Base-by-base conservation (phyloP, 2,797 vertebrate genomes). In the Naso thynnoides region DNA sequence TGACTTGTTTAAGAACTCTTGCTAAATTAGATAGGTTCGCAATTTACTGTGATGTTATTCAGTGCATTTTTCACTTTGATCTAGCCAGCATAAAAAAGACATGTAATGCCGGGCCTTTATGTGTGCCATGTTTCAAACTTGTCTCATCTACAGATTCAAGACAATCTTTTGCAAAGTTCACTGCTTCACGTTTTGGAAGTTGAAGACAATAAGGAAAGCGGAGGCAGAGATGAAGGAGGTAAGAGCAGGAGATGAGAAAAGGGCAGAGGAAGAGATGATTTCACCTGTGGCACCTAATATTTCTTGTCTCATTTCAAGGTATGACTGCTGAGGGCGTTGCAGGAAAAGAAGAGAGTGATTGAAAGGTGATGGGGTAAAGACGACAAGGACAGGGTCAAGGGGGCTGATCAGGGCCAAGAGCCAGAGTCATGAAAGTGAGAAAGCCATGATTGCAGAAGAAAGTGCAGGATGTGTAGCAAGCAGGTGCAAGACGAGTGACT, bases 401-500 rank as follows among this genome's bases (percentile, higher is more conserved):
- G 31, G 55, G 14, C 16, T 41, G 42, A 60, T 1, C 9, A 48
- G 18, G 29, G 45, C 16, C 53, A 41, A 45, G 48, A 58, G 56
- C 5, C 19, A 58, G 38, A 60, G 42, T 29, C 50, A 36, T 39
- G 59, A 47, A 64, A 69, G 55, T 33, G 31, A 67, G 44, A 81
- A 48, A 65, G 44, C 45, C 27, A 18, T 27, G 45, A 53, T 13
- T 48, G 49, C 13, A 56, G 53, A 26, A 45, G 31, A 57, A 53
- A 73, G 45, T 21, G 29, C 16, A 33, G 60, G 49, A 70, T 73
- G 39, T 68, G 66, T 31, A 45, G 64, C 36, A 52, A 74, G 65
- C 59, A 73, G 74, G 56, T 73, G 69, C 41, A 65, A 72, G 63
- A 79, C 78, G 73, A 74, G 27, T 67, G 69, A 81, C 59, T 50